These are phyloP conservation scores for Pseudomyrmex pallidus DNA, from an alignment of 1,140 invertebrate genomes.

Conservation along the genomic window DNA sequence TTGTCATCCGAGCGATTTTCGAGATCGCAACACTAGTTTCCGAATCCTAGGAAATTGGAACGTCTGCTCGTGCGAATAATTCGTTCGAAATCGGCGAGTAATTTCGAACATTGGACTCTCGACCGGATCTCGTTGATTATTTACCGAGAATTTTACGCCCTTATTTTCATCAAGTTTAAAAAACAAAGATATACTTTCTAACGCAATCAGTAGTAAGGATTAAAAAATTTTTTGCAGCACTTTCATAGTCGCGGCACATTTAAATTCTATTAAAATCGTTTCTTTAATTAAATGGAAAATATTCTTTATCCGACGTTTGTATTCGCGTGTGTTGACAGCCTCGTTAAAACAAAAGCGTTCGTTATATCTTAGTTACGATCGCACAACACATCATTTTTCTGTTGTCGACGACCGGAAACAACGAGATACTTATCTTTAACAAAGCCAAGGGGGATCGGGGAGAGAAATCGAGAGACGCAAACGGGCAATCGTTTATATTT, in stretches of 20 bases:
- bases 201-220: too few species aligned
- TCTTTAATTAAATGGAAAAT: not conserved
- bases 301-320: too few species aligned
- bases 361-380: not conserved
- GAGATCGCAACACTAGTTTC: constrained; percentile 37
- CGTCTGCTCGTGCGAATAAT: constrained; percentile 23
- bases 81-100: constrained; percentile 24
- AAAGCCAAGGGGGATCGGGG: constrained; percentile 9
- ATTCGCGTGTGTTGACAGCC: not conserved
- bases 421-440: constrained; percentile 42
- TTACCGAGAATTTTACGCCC: not conserved
- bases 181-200: too few species aligned
- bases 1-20: constrained; percentile 30
- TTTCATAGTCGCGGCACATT: not conserved
- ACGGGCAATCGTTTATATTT: constrained; percentile 56
- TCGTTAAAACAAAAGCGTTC: constrained; percentile 31
- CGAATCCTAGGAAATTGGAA: constrained; percentile 37
- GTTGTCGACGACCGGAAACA: constrained; percentile 27
- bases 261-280: constrained; percentile 22
- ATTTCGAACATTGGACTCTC: not conserved
- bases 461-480: constrained; percentile 26
- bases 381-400: constrained; percentile 2
- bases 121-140: constrained; percentile 3
- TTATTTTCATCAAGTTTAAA: not conserved
- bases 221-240: not conserved